Conservation (phyloP, 2,888 invertebrate genomes). For the Harpagoxenus sublaevis region DNA sequence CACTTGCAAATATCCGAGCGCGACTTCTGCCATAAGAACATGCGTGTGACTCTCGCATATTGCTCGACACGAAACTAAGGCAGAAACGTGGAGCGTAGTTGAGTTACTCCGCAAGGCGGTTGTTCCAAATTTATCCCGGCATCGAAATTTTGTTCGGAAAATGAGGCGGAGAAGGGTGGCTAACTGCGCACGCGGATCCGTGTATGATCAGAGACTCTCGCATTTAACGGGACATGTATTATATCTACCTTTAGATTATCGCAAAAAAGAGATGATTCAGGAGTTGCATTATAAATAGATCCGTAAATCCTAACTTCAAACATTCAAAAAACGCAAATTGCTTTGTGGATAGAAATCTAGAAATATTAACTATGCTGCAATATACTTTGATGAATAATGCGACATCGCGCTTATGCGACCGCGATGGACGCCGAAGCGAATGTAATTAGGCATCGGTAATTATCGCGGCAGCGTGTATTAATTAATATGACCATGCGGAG, state of each 20-base stretch:
- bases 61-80: slow-evolving; percentile 65
- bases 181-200: not conserved
- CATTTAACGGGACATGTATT: not conserved
- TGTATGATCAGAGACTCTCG: not conserved
- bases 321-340: not conserved
- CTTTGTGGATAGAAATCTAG: not conserved
- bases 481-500: slow-evolving; percentile 43
- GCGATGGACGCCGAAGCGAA: not conserved
- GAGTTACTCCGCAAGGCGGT: slow-evolving; percentile 64
- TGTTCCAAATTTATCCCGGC: slow-evolving; percentile 76
- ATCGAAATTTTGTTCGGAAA: slow-evolving; percentile 64
- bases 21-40: slow-evolving; percentile 19
- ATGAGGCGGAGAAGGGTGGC: slow-evolving; percentile 3
- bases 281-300: not conserved
- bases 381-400: slow-evolving; percentile 2
- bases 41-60: slow-evolving; percentile 25
- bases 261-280: not conserved
- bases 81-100: slow-evolving; percentile 61
- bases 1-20: slow-evolving; percentile 7
- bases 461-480: slow-evolving; percentile 40
- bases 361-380: not conserved
- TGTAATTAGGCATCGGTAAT: slow-evolving; percentile 27
- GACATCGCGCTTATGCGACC: not conserved
- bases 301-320: not conserved
- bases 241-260: not conserved